These are phyloP conservation scores for Thereva nobilitata DNA, from an alignment of 2,888 invertebrate genomes.

Conservation along the genomic window DNA sequence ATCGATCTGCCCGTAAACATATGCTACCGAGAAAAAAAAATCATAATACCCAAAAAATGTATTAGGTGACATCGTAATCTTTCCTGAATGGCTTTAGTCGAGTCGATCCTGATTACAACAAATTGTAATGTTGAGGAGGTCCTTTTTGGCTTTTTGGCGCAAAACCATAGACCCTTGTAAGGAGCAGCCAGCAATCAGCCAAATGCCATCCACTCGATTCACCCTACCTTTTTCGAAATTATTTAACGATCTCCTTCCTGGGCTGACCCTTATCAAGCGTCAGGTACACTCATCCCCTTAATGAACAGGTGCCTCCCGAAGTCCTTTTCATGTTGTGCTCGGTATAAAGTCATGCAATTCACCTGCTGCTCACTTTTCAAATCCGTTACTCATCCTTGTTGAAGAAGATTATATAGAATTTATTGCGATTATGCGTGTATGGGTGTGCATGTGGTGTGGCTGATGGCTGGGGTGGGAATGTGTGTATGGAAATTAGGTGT, in stretches of 20 bases:
- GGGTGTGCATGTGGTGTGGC: too few relatives aligned
- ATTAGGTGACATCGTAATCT: too few relatives aligned
- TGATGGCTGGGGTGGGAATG: too few relatives aligned
- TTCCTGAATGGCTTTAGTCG: too few relatives aligned
- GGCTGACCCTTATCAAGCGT: constrained; percentile 37
- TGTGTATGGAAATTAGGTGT: too few relatives aligned
- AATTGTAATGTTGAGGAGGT: too few relatives aligned
- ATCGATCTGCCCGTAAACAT: too few relatives aligned
- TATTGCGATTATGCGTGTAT: not conserved
- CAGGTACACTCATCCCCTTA: constrained; percentile 38
- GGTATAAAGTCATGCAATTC: constrained; percentile 40
- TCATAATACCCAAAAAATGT: too few relatives aligned
- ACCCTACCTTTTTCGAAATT: constrained; percentile 29
- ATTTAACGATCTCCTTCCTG: constrained; percentile 41
- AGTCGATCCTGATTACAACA: too few relatives aligned
- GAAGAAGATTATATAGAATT: not conserved
- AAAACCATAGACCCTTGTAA: constrained; percentile 2
- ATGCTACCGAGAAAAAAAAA: too few relatives aligned
- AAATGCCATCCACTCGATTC: constrained; percentile 24
- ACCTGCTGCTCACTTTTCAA: constrained; percentile 34
- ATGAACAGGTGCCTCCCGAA: constrained; percentile 38
- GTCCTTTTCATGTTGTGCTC: constrained; percentile 24
- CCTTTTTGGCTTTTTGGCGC: constrained; percentile 15
- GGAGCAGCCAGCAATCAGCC: constrained; percentile 10
- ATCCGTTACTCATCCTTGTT: constrained; percentile 21